Conservation (phyloP, 2,113 vertebrate genomes). For the Argyrosomus japonicus region DNA sequence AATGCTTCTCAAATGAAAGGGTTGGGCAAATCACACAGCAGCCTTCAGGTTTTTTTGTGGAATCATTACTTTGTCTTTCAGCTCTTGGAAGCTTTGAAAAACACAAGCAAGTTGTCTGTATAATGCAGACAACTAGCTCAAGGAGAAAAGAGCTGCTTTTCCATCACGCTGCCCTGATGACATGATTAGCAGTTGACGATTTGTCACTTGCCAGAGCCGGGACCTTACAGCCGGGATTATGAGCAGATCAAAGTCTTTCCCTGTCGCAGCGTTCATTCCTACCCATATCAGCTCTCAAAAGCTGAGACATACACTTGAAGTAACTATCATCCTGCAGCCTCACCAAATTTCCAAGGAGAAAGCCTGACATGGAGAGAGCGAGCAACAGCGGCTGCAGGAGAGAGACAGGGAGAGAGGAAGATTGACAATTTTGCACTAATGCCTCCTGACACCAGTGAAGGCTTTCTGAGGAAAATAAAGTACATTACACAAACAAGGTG, state of each 20-base stretch:
- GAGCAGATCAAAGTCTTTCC: slow-evolving; percentile 53
- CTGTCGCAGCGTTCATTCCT: slow-evolving; percentile 30
- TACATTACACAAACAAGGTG: slow-evolving; percentile 67
- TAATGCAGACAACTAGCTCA: slow-evolving; percentile 10
- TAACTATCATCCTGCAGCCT: slow-evolving; percentile 54
- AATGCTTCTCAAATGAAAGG: slow-evolving; percentile 25
- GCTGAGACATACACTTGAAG: slow-evolving; percentile 29
- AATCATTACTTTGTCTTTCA: slow-evolving; percentile 25
- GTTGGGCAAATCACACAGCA: neutral
- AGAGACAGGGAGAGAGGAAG: slow-evolving; percentile 20
- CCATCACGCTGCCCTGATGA: slow-evolving; percentile 22
- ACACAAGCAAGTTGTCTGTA: neutral
- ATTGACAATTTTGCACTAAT: slow-evolving; percentile 64
- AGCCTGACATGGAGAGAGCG: slow-evolving; percentile 12
- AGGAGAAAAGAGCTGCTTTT: slow-evolving; percentile 30
- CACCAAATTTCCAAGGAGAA: slow-evolving; percentile 56
- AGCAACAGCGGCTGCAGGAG: slow-evolving; percentile 8
- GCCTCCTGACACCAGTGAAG: slow-evolving; percentile 59
- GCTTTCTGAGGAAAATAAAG: slow-evolving; percentile 64
- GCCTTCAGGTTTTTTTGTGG: neutral
- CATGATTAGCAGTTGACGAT: slow-evolving; percentile 53
- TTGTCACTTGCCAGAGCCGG: slow-evolving; percentile 45
- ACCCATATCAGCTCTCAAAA: slow-evolving; percentile 42
- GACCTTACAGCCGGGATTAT: slow-evolving; percentile 49
- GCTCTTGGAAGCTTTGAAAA: neutral